Evolutionary conservation across 2,113 vertebrate species (phyloP).

Genomic region (Zosterops lateralis): DNA sequence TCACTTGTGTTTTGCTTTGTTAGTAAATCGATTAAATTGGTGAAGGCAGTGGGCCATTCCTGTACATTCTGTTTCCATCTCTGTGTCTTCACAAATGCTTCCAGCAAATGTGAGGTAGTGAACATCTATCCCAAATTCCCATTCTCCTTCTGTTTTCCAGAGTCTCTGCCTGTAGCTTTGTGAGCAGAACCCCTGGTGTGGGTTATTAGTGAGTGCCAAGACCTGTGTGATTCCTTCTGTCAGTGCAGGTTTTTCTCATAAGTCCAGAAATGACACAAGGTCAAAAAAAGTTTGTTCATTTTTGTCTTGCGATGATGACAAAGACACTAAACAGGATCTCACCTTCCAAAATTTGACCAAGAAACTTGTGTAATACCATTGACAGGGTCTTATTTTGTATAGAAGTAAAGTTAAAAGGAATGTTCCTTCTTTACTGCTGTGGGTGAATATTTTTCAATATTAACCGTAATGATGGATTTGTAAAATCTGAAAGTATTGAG

Average conservation of each 20-base stretch:
- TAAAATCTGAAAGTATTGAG: neutral
- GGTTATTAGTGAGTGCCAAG: neutral
- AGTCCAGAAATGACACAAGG: neutral
- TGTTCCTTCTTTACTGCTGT: neutral
- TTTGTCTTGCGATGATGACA: neutral
- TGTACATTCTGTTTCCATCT: fast-evolving
- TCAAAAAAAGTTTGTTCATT: neutral
- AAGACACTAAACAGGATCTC: neutral
- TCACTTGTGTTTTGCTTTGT: neutral
- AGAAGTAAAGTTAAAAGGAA: neutral
- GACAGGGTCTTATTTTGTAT: neutral
- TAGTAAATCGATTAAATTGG: neutral
- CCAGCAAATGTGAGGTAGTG: neutral
- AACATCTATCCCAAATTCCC: neutral
- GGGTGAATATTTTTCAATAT: neutral
- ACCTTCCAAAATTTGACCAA: neutral
- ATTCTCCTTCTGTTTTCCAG: neutral
- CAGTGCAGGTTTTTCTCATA: neutral
- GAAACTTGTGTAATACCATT: neutral
- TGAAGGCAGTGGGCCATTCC: neutral
- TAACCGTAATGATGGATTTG: neutral
- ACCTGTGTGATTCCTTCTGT: neutral
- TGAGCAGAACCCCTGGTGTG: neutral
- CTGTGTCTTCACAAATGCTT: neutral
- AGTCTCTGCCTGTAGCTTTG: neutral